phyloP scores from a whole-genome alignment of 2,113 vertebrate species.

The Poecilia latipinna region DNA sequence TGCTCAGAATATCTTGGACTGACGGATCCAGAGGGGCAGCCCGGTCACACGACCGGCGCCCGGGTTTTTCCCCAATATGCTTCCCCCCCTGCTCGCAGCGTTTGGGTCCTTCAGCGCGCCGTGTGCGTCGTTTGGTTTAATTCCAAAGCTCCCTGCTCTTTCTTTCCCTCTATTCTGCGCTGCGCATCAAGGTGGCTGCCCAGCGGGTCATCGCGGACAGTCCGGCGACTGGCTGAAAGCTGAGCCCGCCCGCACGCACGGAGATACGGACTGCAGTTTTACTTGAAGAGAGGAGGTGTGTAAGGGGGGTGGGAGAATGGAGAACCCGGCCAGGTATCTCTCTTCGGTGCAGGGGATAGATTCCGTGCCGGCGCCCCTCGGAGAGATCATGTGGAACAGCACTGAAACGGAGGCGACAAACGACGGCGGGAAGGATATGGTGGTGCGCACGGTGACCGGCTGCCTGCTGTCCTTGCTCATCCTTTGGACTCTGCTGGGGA shows the following conservation, averaged over 20 bases:
- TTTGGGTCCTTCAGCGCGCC: conserved; percentile 46
- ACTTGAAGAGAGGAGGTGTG: conserved; percentile 43
- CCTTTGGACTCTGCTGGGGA: conserved; percentile 92
- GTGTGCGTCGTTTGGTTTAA: conserved; percentile 40
- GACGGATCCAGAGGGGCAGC: conserved; percentile 45
- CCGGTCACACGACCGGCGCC: conserved; percentile 50
- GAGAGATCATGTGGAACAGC: conserved; percentile 78
- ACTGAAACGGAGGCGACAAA: conserved; percentile 67
- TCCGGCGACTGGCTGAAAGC: conserved; percentile 40
- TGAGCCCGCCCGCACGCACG: conserved; percentile 44
- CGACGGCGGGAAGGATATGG: conserved; percentile 61
- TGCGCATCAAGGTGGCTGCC: conserved; percentile 28
- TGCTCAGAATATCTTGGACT: conserved; percentile 48
- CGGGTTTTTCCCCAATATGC: conserved; percentile 59
- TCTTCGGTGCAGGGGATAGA: conserved; percentile 69
- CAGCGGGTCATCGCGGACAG: conserved; percentile 35
- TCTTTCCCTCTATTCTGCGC: conserved; percentile 32
- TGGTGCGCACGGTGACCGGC: conserved; percentile 83
- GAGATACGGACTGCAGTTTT: conserved; percentile 54
- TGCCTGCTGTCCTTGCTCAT: conserved; percentile 88
- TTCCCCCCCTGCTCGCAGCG: conserved; percentile 38
- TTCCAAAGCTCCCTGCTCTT: conserved; percentile 30
- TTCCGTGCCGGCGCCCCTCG: conserved; percentile 58
- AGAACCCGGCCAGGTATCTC: conserved; percentile 74
- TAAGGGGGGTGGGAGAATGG: conserved; percentile 51